Conservation (phyloP, 1,140 invertebrate genomes). For the Zaprionus vittiger region DNA sequence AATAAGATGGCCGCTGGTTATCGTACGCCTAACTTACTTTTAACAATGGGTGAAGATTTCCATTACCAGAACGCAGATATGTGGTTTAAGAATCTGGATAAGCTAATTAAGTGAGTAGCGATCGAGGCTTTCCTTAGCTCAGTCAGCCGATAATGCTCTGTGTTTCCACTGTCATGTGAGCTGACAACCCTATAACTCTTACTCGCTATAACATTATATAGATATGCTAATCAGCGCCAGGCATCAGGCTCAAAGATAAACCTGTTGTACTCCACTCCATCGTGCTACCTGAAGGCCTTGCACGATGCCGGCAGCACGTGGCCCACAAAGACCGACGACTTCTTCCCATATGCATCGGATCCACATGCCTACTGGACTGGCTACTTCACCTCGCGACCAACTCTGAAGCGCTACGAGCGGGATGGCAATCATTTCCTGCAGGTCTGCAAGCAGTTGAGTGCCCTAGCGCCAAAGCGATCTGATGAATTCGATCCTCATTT, state of each 20-base stretch:
- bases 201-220: constrained; percentile 29
- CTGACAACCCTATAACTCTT: background rate
- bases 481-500: constrained; percentile 66
- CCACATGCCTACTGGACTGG: constrained; percentile 96
- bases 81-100: constrained; percentile 95
- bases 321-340: constrained; percentile 92
- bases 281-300: constrained; percentile 95
- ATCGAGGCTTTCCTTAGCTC: constrained; percentile 62
- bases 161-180: background rate
- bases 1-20: constrained; percentile 86
- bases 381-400: constrained; percentile 95
- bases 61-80: constrained; percentile 93
- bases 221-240: constrained; percentile 87
- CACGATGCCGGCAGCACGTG: constrained; percentile 88
- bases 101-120: constrained; percentile 91
- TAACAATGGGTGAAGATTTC: constrained; percentile 97
- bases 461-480: constrained; percentile 65
- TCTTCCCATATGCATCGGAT: constrained; percentile 96
- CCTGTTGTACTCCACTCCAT: constrained; percentile 96
- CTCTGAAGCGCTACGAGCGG: constrained; percentile 92
- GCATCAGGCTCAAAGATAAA: constrained; percentile 88
- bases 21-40: constrained; percentile 90
- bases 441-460: constrained; percentile 87
- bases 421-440: constrained; percentile 92
- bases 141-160: background rate